Conservation (phyloP, 2,888 invertebrate genomes). For the Perizoma affinitatum region DNA sequence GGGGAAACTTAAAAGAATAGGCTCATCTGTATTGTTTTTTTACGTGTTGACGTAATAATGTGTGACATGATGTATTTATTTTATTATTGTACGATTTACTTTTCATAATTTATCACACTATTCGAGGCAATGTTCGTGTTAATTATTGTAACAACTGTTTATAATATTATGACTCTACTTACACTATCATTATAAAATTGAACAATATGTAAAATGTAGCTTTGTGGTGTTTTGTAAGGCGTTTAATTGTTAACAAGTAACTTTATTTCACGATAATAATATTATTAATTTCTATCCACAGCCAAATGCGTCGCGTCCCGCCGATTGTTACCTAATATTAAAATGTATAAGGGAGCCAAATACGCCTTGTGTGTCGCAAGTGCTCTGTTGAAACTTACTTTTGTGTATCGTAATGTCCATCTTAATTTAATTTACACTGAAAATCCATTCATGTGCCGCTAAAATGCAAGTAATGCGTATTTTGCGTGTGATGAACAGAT, state of each 20-base stretch:
- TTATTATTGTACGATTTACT: conserved; percentile 79
- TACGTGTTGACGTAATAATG: conserved; percentile 73
- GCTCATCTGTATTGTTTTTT: conserved; percentile 65
- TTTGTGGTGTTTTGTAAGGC: conserved; percentile 59
- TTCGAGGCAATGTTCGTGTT: conserved; percentile 60
- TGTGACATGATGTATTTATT: conserved; percentile 73
- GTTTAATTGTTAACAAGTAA: conserved; percentile 52
- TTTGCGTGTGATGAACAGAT: conserved; percentile 56
- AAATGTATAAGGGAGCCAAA: conserved; percentile 47
- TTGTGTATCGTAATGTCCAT: conserved; percentile 80
- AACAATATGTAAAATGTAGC: conserved; percentile 45
- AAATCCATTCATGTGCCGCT: conserved; percentile 60
- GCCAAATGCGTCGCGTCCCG: conserved; percentile 66
- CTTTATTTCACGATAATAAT: conserved; percentile 47
- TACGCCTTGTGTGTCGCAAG: conserved; percentile 81
- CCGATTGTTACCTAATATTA: conserved; percentile 44
- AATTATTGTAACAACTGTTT: conserved; percentile 61
- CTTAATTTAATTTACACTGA: conserved; percentile 62
- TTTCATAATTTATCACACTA: conserved; percentile 74
- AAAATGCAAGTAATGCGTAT: conserved; percentile 34
- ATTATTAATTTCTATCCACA: conserved; percentile 59
- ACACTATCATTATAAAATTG: conserved; percentile 56
- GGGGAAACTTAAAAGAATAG: conserved; percentile 75
- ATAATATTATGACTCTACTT: conserved; percentile 51
- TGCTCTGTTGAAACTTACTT: conserved; percentile 69